phyloP scores from a whole-genome alignment of 1,140 invertebrate genomes.

The Leptinotarsa lineolata region DNA sequence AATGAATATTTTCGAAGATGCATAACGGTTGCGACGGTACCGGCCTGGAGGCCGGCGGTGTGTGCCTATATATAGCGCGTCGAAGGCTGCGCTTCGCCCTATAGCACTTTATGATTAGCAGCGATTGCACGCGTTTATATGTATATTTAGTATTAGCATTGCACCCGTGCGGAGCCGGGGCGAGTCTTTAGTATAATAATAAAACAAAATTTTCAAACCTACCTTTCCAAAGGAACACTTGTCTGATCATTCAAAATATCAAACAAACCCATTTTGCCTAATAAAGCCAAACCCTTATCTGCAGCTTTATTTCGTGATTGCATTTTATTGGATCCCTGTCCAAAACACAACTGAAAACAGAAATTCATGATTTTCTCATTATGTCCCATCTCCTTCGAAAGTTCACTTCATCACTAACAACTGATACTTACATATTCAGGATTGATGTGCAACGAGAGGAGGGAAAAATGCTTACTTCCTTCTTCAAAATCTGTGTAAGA shows the following conservation, averaged over 20 bases:
- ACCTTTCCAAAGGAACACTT: slow-evolving; percentile 15
- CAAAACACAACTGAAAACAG: slow-evolving; percentile 44
- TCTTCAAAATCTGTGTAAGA: slow-evolving; percentile 37
- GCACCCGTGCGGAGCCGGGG: too few species aligned
- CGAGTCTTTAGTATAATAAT: too few species aligned
- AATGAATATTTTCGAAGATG: too few species aligned
- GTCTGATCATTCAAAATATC: slow-evolving; percentile 34
- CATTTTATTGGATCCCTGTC: slow-evolving; percentile 35
- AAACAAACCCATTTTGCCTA: slow-evolving; percentile 40
- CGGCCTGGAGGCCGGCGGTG: too few species aligned
- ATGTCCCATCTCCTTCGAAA: not conserved
- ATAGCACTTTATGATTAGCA: too few species aligned
- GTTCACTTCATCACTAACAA: not conserved
- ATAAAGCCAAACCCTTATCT: slow-evolving; percentile 38
- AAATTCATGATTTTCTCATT: not conserved
- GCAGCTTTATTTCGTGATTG: slow-evolving; percentile 40
- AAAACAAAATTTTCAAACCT: slow-evolving; percentile 55
- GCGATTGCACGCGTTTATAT: too few species aligned
- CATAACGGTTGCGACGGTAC: too few species aligned
- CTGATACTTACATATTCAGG: slow-evolving; percentile 38
- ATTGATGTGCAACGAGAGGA: slow-evolving; percentile 38
- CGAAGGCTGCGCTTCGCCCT: too few species aligned
- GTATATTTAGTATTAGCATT: too few species aligned
- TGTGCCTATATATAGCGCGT: too few species aligned
- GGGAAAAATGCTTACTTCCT: slow-evolving; percentile 33